Evolutionary conservation across 2,888 invertebrate species (phyloP).

Genomic region (Acronicta psi): DNA sequence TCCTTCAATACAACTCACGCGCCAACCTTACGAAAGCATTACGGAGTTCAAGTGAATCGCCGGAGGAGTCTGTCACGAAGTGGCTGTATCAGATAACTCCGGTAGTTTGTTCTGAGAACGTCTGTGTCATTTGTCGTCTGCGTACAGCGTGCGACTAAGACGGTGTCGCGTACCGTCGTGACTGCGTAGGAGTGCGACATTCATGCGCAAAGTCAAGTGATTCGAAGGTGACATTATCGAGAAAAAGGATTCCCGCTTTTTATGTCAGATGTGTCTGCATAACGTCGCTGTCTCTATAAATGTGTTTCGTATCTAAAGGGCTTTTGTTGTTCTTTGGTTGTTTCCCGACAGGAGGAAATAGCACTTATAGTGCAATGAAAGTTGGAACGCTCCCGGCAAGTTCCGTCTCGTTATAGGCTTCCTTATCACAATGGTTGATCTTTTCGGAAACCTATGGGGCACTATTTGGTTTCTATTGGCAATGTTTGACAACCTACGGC

Average conservation of each 20-base stretch:
- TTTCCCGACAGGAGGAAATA: slow-evolving; percentile 43
- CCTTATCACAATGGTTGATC: slow-evolving; percentile 43
- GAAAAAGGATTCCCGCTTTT: neutral
- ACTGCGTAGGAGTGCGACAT: slow-evolving; percentile 78
- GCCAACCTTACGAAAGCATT: slow-evolving; percentile 31
- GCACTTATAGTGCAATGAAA: slow-evolving; percentile 44
- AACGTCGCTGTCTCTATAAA: slow-evolving; percentile 39
- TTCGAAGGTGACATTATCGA: slow-evolving; percentile 39
- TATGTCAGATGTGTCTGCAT: slow-evolving; percentile 20
- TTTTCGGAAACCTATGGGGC: slow-evolving; percentile 43
- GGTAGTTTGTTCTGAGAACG: slow-evolving; percentile 83
- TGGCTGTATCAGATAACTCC: slow-evolving; percentile 85
- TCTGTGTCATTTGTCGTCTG: slow-evolving; percentile 81
- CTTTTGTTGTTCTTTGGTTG: slow-evolving; percentile 49
- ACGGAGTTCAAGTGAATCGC: slow-evolving; percentile 66
- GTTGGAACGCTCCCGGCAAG: slow-evolving; percentile 30
- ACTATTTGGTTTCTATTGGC: slow-evolving; percentile 32
- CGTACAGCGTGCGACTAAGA: slow-evolving; percentile 63
- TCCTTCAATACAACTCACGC: slow-evolving; percentile 18
- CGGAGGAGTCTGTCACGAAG: slow-evolving; percentile 80
- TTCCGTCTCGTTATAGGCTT: slow-evolving; percentile 36
- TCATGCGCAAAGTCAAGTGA: slow-evolving; percentile 51
- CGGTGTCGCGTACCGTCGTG: slow-evolving; percentile 66
- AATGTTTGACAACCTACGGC: neutral
- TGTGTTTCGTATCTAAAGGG: slow-evolving; percentile 43